Conservation (phyloP, 1,140 invertebrate species). For the Drosophila ironensis region DNA sequence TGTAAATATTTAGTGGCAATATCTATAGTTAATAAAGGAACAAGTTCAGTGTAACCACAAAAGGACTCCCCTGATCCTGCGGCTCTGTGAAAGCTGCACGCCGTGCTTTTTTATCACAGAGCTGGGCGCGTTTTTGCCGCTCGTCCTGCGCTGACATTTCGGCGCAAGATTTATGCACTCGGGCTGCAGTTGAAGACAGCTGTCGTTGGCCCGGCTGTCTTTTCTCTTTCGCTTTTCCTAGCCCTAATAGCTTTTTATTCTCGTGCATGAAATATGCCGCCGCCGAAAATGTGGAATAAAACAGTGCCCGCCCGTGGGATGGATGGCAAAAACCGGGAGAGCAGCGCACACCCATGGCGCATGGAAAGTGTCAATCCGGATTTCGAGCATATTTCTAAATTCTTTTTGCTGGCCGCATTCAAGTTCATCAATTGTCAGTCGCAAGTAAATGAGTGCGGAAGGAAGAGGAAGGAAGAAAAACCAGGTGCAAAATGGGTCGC, state of each 20-base stretch:
- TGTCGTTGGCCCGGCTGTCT: slow-evolving; percentile 69
- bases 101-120: slow-evolving; percentile 71
- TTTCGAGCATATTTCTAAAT: slow-evolving; percentile 30
- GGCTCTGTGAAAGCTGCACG: slow-evolving; percentile 46
- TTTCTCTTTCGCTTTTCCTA: slow-evolving; percentile 19
- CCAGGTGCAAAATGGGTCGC: neutral
- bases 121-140: slow-evolving; percentile 44
- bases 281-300: slow-evolving; percentile 61
- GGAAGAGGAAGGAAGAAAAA: neutral
- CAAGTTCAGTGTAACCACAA: neutral
- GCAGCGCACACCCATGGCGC: slow-evolving; percentile 24
- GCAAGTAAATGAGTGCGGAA: slow-evolving; percentile 37
- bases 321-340: no score
- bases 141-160: slow-evolving; percentile 60
- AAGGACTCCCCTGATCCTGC: neutral
- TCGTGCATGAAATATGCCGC: slow-evolving; percentile 74
- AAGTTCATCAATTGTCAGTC: slow-evolving; percentile 57
- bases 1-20: no score
- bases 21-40: no score
- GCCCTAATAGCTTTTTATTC: slow-evolving; percentile 74
- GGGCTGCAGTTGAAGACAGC: slow-evolving; percentile 77
- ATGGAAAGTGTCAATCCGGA: slow-evolving; percentile 73
- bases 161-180: slow-evolving; percentile 77
- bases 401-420: slow-evolving; percentile 21
- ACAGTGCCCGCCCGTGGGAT: slow-evolving; percentile 42